These are phyloP conservation scores for Ataeniobius toweri DNA, from an alignment of 2,797 vertebrate species.

Conservation along the genomic window DNA sequence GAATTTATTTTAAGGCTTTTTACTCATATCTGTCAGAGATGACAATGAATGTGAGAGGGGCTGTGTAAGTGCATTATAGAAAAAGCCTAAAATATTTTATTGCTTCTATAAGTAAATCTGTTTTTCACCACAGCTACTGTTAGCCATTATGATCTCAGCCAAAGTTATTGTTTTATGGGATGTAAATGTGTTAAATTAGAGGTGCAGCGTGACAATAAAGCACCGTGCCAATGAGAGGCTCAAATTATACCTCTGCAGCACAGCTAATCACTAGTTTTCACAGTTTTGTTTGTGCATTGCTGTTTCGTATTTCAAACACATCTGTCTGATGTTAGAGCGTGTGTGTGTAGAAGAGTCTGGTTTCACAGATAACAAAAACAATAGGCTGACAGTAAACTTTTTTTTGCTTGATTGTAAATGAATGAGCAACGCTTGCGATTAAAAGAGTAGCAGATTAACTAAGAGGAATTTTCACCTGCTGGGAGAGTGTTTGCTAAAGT, in stretches of 20 bases:
- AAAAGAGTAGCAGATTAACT: conserved; percentile 60
- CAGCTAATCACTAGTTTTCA: conserved; percentile 69
- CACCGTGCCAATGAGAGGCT: conserved; percentile 68
- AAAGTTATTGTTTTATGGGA: conserved; percentile 66
- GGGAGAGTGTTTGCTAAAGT: conserved; percentile 77
- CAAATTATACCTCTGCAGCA: conserved; percentile 69
- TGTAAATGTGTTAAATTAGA: conserved; percentile 70
- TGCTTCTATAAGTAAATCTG: conserved; percentile 41
- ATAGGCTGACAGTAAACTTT: conserved; percentile 34
- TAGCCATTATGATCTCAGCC: conserved; percentile 52
- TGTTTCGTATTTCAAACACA: conserved; percentile 58
- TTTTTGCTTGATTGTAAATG: conserved; percentile 69
- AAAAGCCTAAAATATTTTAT: conserved; percentile 41
- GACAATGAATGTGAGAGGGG: neutral
- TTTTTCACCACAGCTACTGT: conserved; percentile 36
- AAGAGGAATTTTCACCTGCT: conserved; percentile 74
- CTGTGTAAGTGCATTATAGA: conserved; percentile 24
- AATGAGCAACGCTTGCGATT: conserved; percentile 65
- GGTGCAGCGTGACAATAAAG: conserved; percentile 66
- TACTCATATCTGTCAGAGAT: neutral
- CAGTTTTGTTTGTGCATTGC: conserved; percentile 60
- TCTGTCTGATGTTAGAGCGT: conserved; percentile 17
- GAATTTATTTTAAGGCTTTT: neutral
- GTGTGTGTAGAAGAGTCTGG: conserved; percentile 31
- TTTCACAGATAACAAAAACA: conserved; percentile 55